Evolutionary conservation across 1,140 invertebrate genomes (phyloP).

Genomic region (Spodoptera litura): DNA sequence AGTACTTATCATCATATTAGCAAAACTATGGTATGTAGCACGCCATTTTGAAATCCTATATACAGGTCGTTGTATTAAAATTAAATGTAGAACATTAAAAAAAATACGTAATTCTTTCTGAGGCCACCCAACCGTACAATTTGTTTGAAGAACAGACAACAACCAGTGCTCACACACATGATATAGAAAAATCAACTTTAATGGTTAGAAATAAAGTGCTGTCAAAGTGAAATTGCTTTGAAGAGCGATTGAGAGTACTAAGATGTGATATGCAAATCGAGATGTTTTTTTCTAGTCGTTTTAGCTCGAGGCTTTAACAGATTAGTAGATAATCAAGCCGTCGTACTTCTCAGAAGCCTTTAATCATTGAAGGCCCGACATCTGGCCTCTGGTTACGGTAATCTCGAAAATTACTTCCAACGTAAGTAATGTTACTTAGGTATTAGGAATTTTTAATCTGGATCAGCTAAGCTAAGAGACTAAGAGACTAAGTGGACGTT

Average conservation of each 20-base stretch:
- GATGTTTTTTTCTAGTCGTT: not conserved
- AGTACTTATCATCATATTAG: conserved; percentile 1
- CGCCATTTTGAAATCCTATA: conserved; percentile 15
- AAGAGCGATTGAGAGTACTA: not conserved
- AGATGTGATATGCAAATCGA: conserved; percentile 18
- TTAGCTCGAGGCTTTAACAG: conserved; percentile 14
- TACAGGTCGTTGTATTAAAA: conserved; percentile 1
- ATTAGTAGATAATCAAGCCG: conserved; percentile 31
- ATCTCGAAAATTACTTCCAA: conserved; percentile 3
- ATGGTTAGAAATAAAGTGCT: too few species aligned
- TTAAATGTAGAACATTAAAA: not conserved
- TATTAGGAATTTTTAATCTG: too few species aligned
- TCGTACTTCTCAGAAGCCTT: conserved; percentile 1
- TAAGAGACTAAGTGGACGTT: too few species aligned
- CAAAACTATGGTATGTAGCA: not conserved
- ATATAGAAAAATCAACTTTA: too few species aligned
- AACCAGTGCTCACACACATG: too few species aligned
- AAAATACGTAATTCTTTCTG: conserved; percentile 2
- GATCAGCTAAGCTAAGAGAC: too few species aligned
- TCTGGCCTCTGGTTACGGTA: conserved; percentile 10
- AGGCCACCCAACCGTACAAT: not conserved
- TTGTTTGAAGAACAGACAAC: conserved; percentile 2
- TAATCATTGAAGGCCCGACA: conserved; percentile 3
- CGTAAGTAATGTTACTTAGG: too few species aligned
- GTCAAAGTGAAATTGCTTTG: too few species aligned